Base-by-base conservation (phyloP, 1,140 invertebrate genomes). In the Medauroidea extradentata region DNA sequence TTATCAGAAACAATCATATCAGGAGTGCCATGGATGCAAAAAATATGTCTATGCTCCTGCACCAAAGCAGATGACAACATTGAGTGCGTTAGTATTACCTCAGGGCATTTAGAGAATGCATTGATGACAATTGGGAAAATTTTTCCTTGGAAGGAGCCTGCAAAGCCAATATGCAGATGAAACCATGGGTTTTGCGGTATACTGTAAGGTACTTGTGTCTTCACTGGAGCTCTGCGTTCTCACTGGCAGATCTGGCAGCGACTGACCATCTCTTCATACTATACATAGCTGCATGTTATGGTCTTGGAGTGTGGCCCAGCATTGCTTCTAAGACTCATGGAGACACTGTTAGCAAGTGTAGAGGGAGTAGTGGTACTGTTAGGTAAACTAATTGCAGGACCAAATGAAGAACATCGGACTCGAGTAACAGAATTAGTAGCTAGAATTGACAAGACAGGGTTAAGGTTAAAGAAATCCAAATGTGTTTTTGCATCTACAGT, bases 161-260 rank as follows among this genome's bases (percentile, higher is more conserved):
- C 74, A 64, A 77, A 80, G 62, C 81, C 81, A 0, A 77, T 66
- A 59, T 83, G 78, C 0, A 81, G 41, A 50, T 78, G 62, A n/a
- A 71, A 61, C 73, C 76, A 81, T 2, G 73, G 76, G 43, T 66
- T 19, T 62, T 63, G 11, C 16, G 75, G 67, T 53, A 61, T 62
- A 7, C 63, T 54, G 77, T 76, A 79, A 3, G 62, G 58, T 50
- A 65, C 62, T 24, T 65, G 55, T 16, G 56, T 29, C 23, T 59
- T 52, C 57, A 63, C 63, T 21, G 67, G 62, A 61, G 67, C 63
- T 52, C 16, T 16, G 4, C 18, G 44, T 46, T 25, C 24, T 25
- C 4, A 46, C 44, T 46, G 44, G 13, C 63, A 65, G 9, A n/a
- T 11, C n/a, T 21, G 14, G 46, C 56, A 68, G 16, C 8, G n/a